These are phyloP conservation scores for Gadus macrocephalus DNA, from an alignment of 2,113 vertebrate species.

Conservation along the genomic window DNA sequence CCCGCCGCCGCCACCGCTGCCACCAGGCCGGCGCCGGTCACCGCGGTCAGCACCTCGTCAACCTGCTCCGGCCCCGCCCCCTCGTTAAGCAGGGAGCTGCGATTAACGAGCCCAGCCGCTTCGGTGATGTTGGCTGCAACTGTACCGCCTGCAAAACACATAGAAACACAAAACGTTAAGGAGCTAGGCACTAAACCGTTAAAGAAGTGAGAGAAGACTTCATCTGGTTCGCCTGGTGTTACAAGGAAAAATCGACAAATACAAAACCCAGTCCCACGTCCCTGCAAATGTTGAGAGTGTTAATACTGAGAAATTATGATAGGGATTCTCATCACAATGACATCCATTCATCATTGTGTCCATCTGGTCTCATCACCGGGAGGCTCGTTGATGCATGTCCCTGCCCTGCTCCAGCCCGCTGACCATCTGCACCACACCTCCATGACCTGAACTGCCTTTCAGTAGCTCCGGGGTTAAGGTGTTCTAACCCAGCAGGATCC, in stretches of 20 bases:
- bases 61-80: slow-evolving; percentile 44
- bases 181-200: not conserved
- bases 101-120: slow-evolving; percentile 40
- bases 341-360: too few relatives aligned
- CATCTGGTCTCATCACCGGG: too few relatives aligned
- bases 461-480: not conserved
- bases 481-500: slow-evolving; percentile 4
- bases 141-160: slow-evolving; percentile 46
- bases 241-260: too few relatives aligned
- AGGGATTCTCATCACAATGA: too few relatives aligned
- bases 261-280: too few relatives aligned
- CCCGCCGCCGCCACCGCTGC: slow-evolving; percentile 41
- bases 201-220: too few relatives aligned
- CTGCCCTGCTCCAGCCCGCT: too few relatives aligned
- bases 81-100: slow-evolving; percentile 51
- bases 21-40: slow-evolving; percentile 31
- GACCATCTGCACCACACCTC: too few relatives aligned
- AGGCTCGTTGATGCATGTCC: too few relatives aligned
- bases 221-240: not conserved
- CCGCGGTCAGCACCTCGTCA: slow-evolving; percentile 17
- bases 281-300: too few relatives aligned
- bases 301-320: too few relatives aligned
- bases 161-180: slow-evolving; percentile 5
- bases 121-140: slow-evolving; percentile 52
- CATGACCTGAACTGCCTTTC: not conserved